Evolutionary conservation across 2,888 invertebrate species (phyloP).

Genomic region (Osmoderma eremita): DNA sequence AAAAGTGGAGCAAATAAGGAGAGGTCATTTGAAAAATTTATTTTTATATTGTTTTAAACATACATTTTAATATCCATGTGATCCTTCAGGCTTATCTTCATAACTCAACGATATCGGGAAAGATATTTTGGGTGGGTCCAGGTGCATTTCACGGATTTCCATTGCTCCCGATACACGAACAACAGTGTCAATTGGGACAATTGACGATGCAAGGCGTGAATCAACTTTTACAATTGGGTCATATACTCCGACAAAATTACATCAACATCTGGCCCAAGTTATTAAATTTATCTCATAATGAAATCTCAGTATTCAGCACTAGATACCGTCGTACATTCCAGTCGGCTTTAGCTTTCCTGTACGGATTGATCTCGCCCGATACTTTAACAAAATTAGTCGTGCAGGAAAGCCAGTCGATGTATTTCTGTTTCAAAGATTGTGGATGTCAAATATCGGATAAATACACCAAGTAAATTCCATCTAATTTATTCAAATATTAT

Average conservation of each 20-base stretch:
- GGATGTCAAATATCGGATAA: slow-evolving; percentile 78
- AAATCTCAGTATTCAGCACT: slow-evolving; percentile 80
- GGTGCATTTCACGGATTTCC: slow-evolving; percentile 90
- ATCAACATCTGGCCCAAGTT: slow-evolving; percentile 63
- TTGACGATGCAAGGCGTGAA: slow-evolving; percentile 84
- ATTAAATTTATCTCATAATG: slow-evolving; percentile 66
- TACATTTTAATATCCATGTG: too few relatives aligned
- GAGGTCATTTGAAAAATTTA: too few relatives aligned
- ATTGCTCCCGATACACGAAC: slow-evolving; percentile 73
- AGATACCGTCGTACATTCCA: slow-evolving; percentile 90
- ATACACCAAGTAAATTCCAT: slow-evolving; percentile 64
- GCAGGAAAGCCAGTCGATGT: slow-evolving; percentile 80
- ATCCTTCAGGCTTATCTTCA: slow-evolving; percentile 66
- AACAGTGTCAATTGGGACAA: slow-evolving; percentile 84
- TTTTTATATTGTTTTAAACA: too few relatives aligned
- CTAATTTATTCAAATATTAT: background rate
- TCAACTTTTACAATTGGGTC: slow-evolving; percentile 84
- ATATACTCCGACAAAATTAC: slow-evolving; percentile 71
- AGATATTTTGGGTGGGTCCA: slow-evolving; percentile 78
- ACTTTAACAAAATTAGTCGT: slow-evolving; percentile 74
- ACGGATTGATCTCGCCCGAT: slow-evolving; percentile 75
- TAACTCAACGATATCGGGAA: slow-evolving; percentile 69
- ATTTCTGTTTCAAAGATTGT: slow-evolving; percentile 88
- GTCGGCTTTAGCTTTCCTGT: slow-evolving; percentile 84
- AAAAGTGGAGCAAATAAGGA: too few relatives aligned